Evolutionary conservation across 2,113 vertebrate genomes (phyloP), one percentile per base, ranked within the genome.

Genomic region (Poeciliopsis retropinna): DNA sequence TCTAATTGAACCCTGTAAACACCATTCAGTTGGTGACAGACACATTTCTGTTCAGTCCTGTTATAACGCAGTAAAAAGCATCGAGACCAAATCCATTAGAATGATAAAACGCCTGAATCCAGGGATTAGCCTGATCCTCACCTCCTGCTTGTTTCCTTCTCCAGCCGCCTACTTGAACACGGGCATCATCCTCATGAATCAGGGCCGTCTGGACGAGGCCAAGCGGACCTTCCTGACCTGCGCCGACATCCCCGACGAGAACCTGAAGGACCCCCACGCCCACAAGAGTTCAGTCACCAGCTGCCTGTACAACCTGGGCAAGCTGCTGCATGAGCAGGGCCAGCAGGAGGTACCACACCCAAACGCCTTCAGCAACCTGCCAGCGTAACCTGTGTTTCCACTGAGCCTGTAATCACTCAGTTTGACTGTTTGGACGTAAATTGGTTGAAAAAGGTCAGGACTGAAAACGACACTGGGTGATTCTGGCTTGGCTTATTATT

Each of bases 101-200:
- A 47, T 1, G 17, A 17, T 47, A 19, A 44, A 7, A 47, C 44
- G 1, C 17, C 44, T 47, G 14, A 6, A 19, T 4, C 44, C 15
- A 1, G 14, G 17, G 5, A 5, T 17, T 1, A 47, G 44, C 17
- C 51, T 25, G 25, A 57, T 2, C 25, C 6, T 22, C 22, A 25
- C 25, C 17, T 17, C 1, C 51, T 57, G 51, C 32, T 47, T 74
- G 11, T 0, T 80, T 65, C 39, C 2, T 34, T 60, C 60, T 7
- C 30, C 91, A 99, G 98, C 98, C 84, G 98, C 98, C 3, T 99
- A 99, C 95, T 96, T 99, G 95, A 99, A 99, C 94, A 99, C 98
- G 0, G 98, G 98, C 67, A 99, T 99, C 86, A 96, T 99, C 88
- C 91, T 97, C 63, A 99, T 99, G 98, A 99, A 97, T 86, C 97